A percentile compares a stretch with the other conserved stretches of the same genome.
phyloP scores from a whole-genome alignment of 2,888 invertebrate genomes.

The Caenorhabditis auriculariae region DNA sequence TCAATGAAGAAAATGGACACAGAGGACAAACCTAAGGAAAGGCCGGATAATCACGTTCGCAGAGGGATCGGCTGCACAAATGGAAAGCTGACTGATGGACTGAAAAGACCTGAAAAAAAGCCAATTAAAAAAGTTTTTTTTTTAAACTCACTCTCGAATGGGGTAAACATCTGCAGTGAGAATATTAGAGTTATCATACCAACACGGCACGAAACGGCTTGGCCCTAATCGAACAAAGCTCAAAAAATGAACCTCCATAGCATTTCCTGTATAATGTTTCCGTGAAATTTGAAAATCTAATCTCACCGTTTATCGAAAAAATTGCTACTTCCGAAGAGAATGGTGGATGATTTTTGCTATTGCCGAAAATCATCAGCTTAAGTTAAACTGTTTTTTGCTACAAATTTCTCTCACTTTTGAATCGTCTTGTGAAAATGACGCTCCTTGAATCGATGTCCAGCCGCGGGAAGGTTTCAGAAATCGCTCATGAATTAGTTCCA shows the following conservation, averaged over 20 bases:
- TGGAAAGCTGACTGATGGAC: too few species aligned
- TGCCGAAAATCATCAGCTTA: background rate
- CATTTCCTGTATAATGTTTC: background rate
- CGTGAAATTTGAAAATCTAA: background rate
- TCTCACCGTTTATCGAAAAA: conserved; percentile 1
- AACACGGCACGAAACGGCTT: background rate
- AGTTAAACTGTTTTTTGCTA: background rate
- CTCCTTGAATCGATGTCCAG: background rate
- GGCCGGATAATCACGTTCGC: too few species aligned
- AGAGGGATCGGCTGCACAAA: too few species aligned
- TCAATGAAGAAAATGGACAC: too few species aligned
- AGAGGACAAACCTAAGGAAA: too few species aligned
- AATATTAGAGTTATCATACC: conserved; percentile 4
- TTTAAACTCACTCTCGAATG: background rate
- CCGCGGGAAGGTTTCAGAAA: background rate
- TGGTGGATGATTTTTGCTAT: background rate
- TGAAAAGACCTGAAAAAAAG: too few species aligned
- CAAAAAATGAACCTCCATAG: conserved; percentile 7
- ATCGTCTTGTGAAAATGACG: conserved; percentile 3
- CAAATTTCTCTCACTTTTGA: background rate
- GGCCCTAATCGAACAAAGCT: conserved; percentile 4
- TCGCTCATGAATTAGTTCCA: conserved; percentile 8
- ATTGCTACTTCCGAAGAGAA: conserved; percentile 5
- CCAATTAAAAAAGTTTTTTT: conserved; percentile 3
- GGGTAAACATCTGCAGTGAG: background rate